Base-by-base conservation (phyloP, 2,113 vertebrate genomes). In the Gymnocephalus cernua region DNA sequence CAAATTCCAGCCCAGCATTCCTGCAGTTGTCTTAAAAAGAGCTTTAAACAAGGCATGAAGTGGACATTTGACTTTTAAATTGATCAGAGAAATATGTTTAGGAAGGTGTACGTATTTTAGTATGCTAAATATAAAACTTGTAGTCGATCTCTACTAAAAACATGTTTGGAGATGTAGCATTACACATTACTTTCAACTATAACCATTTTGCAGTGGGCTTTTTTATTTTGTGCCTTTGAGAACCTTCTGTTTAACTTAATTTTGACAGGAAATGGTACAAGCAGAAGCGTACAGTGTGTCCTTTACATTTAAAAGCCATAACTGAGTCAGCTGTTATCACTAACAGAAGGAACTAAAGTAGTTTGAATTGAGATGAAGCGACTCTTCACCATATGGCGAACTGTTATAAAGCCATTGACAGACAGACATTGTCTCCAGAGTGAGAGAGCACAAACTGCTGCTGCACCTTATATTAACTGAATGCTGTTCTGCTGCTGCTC, bases 291-390 rank as follows among this genome's bases (percentile, higher is more conserved):
- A 21, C 57, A 74, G 32, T 56, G 57, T 63, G 66, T 63, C 56
- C 4, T 64, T 19, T 63, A 25, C 18, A 29, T 81, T 74, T 76
- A 65, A 86, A 86, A 84, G 83, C 66, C 77, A 82, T 74, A 70
- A 16, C 15, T 29, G 16, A 45, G 27, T 74, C 48, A 63, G 32
- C 25, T 66, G 38, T 66, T 48, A 16, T 7, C 9, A 21, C 51
- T 18, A 29, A 66, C 27, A 45, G 11, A 45, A 41, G 58, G 29
- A n/a, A 29, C 58, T 44, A n/a, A 44, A 13, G 12, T 27, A 9
- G 47, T 58, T 74, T 71, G 59, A 82, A 56, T 44, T 56, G 71
- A 56, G 57, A 65, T 57, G 48, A 68, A 74, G 50, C 15, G 13
- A 63, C 47, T 79, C 44, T 29, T 54, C 15, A 2, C 58, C 59